Evolutionary conservation across 1,140 invertebrate genomes (phyloP).

Genomic region (Halesus radiatus): DNA sequence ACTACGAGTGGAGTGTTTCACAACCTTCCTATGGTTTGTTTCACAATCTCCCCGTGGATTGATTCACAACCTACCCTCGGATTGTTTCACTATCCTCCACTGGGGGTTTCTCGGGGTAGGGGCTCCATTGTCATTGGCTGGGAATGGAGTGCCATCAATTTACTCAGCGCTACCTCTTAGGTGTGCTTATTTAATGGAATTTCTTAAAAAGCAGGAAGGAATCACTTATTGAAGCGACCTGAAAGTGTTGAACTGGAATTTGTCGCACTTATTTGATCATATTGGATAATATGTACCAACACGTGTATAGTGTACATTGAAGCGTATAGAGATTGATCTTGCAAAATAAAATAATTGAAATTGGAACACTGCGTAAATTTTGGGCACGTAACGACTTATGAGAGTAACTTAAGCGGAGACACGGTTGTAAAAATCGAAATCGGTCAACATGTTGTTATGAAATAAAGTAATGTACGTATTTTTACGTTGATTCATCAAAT

Average conservation of each 20-base stretch:
- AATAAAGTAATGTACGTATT: too few relatives aligned
- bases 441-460: too few relatives aligned
- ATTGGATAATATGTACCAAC: not conserved
- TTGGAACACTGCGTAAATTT: too few relatives aligned
- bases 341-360: too few relatives aligned
- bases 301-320: not conserved
- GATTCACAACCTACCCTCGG: not conserved
- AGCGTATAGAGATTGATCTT: too few relatives aligned
- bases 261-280: conserved; percentile 14
- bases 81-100: conserved; percentile 24
- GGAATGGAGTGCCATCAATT: conserved; percentile 48
- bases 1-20: conserved; percentile 24
- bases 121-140: conserved; percentile 36
- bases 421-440: too few relatives aligned
- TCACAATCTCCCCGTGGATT: not conserved
- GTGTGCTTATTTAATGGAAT: conserved; percentile 43
- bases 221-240: conserved; percentile 23
- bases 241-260: conserved; percentile 5
- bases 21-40: conserved; percentile 4
- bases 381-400: too few relatives aligned
- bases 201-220: conserved; percentile 28
- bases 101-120: not conserved
- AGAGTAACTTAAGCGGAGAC: too few relatives aligned
- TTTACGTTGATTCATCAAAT: too few relatives aligned
- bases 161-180: conserved; percentile 37